Conservation (phyloP, 2,888 invertebrate genomes). For the Epinotia ramella region DNA sequence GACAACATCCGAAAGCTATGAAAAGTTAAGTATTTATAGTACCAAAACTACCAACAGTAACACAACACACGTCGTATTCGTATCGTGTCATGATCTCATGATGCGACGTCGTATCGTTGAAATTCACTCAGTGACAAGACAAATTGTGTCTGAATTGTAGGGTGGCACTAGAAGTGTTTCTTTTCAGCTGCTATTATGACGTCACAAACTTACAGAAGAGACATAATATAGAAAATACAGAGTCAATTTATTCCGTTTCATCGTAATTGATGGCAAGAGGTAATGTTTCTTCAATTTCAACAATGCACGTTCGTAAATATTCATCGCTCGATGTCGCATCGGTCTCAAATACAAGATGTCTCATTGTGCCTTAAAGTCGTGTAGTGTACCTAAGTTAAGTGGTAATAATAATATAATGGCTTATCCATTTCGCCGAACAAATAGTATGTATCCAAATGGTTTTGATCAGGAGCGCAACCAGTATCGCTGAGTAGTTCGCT, state of each 20-base stretch:
- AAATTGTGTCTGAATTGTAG: not conserved
- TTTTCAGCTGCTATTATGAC: not conserved
- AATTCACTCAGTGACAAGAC: not conserved
- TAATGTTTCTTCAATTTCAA: not conserved
- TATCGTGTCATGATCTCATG: no score
- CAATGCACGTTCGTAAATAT: not conserved
- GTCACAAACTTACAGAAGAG: not conserved
- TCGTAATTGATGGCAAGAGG: not conserved
- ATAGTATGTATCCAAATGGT: slow-evolving; percentile 20
- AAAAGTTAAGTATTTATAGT: no score
- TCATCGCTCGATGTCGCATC: not conserved
- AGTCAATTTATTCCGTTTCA: not conserved
- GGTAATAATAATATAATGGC: not conserved
- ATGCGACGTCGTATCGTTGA: not conserved
- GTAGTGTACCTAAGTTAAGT: not conserved
- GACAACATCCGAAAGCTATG: no score
- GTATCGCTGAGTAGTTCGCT: slow-evolving; percentile 48
- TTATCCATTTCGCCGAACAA: slow-evolving; percentile 2
- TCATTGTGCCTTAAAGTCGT: no score
- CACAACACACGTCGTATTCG: no score
- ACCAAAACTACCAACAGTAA: no score
- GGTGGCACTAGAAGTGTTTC: not conserved
- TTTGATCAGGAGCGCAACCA: slow-evolving; percentile 46
- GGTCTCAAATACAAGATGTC: not conserved
- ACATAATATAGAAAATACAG: not conserved